These are phyloP conservation scores for Trididemnum nubilum DNA, from an alignment of 23 tunicate genomes.

Conservation along the genomic window DNA sequence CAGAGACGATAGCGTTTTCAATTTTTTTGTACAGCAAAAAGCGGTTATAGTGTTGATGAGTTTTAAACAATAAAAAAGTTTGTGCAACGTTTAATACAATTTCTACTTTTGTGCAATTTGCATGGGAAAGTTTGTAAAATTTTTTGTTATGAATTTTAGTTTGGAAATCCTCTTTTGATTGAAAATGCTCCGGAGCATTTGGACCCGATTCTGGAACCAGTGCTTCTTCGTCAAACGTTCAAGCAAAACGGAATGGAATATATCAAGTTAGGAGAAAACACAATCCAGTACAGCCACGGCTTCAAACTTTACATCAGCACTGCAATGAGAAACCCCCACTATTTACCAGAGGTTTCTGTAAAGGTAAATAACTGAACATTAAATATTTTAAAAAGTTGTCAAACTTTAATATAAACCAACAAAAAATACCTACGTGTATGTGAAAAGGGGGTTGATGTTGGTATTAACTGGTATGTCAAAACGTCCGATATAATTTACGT, in stretches of 20 bases:
- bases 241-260: conserved; percentile 94
- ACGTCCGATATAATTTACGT: not conserved
- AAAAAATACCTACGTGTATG: too few species aligned
- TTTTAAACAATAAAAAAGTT: too few species aligned
- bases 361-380: conserved; percentile 32
- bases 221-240: conserved; percentile 79
- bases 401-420: too few species aligned
- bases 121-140: too few species aligned
- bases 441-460: not conserved
- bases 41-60: too few species aligned
- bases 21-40: too few species aligned
- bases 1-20: too few species aligned
- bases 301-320: conserved; percentile 90
- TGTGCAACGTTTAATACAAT: too few species aligned
- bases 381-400: not conserved
- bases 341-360: conserved; percentile 87
- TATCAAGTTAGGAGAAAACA: conserved; percentile 76
- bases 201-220: conserved; percentile 80
- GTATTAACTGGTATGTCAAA: not conserved
- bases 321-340: conserved; percentile 78
- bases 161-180: conserved; percentile 80
- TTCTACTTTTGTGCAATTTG: too few species aligned
- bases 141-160: conserved; percentile 42
- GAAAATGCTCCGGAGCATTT: conserved; percentile 79
- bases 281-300: conserved; percentile 89